phyloP scores from a whole-genome alignment of 37 sponge, comb jelly and placozoan genomes.

The Amphimedon queenslandica region DNA sequence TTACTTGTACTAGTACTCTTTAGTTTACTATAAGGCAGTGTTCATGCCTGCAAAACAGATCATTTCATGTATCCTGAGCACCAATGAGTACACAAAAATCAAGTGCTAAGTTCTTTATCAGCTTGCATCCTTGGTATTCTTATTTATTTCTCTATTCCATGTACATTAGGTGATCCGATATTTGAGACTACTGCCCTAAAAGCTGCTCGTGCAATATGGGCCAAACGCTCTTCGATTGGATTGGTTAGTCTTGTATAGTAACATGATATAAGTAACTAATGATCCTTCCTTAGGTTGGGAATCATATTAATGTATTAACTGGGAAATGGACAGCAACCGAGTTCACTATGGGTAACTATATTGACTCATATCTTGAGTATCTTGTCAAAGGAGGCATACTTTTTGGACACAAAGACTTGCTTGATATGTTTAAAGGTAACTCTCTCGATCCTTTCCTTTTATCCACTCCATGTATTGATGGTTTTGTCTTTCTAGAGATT shows the following conservation, averaged over 20 bases:
- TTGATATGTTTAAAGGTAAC: constrained; percentile 27
- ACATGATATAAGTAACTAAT: neutral
- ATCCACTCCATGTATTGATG: constrained; percentile 1
- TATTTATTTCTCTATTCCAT: too few species aligned
- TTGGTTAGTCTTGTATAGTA: constrained; percentile 28
- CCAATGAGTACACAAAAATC: too few species aligned
- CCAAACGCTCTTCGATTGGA: constrained; percentile 27
- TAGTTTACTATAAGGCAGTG: too few species aligned
- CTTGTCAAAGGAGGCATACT: constrained; percentile 59
- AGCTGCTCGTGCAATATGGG: constrained; percentile 46
- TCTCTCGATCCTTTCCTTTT: too few species aligned
- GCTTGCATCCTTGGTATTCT: too few species aligned
- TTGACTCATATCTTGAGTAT: constrained; percentile 75
- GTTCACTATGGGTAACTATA: constrained; percentile 57
- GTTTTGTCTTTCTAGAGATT: constrained; percentile 6
- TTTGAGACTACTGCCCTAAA: constrained; percentile 61
- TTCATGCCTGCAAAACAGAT: too few species aligned
- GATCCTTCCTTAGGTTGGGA: constrained; percentile 46
- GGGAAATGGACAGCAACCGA: constrained; percentile 56
- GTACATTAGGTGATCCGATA: constrained; percentile 61
- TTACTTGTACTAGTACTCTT: too few species aligned
- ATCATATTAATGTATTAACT: constrained; percentile 65
- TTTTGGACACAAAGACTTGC: constrained; percentile 21
- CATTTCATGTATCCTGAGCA: too few species aligned
- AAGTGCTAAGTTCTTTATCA: too few species aligned